phyloP scores from a whole-genome alignment of 1,140 invertebrate species.

The Brachionus asplanchnoidis region DNA sequence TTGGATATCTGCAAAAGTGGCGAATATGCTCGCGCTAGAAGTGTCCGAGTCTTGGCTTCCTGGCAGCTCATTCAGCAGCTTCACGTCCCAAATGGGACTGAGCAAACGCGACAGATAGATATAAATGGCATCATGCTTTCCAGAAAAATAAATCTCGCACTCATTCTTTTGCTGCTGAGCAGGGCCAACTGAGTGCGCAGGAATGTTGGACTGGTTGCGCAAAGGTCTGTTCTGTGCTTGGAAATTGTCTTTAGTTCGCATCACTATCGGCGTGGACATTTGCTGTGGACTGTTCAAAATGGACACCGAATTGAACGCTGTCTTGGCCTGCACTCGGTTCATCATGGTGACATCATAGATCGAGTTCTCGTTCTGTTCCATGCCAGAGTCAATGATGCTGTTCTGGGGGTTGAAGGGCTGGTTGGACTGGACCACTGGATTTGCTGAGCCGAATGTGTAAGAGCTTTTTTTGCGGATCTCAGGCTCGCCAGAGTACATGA shows the following conservation, averaged over 20 bases:
- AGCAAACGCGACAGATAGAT: constrained; percentile 48
- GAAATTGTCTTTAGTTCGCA: constrained; percentile 14
- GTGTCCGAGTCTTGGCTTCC: not conserved
- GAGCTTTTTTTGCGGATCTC: constrained; percentile 47
- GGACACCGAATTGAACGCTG: not conserved
- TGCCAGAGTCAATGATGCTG: constrained; percentile 44
- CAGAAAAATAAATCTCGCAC: constrained; percentile 29
- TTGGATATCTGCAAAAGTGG: constrained; percentile 24
- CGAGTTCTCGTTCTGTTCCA: constrained; percentile 58
- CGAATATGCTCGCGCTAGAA: not conserved
- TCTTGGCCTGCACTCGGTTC: not conserved
- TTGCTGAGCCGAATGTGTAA: constrained; percentile 43
- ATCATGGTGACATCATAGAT: constrained; percentile 68
- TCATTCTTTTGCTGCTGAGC: constrained; percentile 17
- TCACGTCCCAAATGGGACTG: constrained; percentile 45
- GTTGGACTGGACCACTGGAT: not conserved
- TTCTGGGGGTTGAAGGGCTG: constrained; percentile 43
- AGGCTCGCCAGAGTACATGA: constrained; percentile 78
- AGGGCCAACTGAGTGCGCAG: not conserved
- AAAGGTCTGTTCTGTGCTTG: not conserved
- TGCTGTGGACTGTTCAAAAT: constrained; percentile 29
- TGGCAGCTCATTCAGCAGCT: not conserved
- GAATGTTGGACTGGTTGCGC: not conserved
- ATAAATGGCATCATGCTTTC: constrained; percentile 43
- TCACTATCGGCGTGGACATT: constrained; percentile 23